Evolutionary conservation across 2,113 vertebrate genomes (phyloP).

Genomic region (Phylloscopus trochiloides): DNA sequence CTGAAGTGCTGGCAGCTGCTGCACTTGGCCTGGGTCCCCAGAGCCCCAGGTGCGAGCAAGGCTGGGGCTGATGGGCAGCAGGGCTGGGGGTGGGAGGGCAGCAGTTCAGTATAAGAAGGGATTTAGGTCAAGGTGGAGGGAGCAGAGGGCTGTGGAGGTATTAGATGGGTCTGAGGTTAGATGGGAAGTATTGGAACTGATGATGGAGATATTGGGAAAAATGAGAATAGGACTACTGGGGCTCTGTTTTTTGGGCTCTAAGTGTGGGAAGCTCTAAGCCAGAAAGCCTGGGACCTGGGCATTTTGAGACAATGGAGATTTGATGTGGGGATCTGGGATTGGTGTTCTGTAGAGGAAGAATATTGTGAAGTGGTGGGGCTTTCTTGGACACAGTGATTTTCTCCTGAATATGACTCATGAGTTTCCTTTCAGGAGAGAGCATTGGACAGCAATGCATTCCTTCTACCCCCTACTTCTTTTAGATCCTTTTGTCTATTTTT

Average conservation of each 20-base stretch:
- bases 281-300: background rate
- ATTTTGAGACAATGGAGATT: background rate
- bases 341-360: background rate
- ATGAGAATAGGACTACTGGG: rapidly evolving
- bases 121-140: background rate
- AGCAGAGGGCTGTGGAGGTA: rapidly evolving
- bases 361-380: rapidly evolving
- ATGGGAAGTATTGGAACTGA: rapidly evolving
- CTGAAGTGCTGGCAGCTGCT: background rate
- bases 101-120: rapidly evolving
- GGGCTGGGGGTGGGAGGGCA: background rate
- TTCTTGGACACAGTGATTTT: background rate
- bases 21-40: background rate
- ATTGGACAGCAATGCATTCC: background rate
- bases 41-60: background rate
- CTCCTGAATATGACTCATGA: background rate
- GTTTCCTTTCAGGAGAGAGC: background rate
- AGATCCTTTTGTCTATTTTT: background rate
- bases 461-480: background rate
- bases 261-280: background rate
- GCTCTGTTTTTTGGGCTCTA: background rate
- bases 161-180: rapidly evolving
- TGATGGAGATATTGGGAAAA: background rate
- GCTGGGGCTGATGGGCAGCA: background rate
- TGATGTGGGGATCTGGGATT: background rate